Evolutionary conservation across 1,140 invertebrate species (phyloP).

Genomic region (Bombus vancouverensis): DNA sequence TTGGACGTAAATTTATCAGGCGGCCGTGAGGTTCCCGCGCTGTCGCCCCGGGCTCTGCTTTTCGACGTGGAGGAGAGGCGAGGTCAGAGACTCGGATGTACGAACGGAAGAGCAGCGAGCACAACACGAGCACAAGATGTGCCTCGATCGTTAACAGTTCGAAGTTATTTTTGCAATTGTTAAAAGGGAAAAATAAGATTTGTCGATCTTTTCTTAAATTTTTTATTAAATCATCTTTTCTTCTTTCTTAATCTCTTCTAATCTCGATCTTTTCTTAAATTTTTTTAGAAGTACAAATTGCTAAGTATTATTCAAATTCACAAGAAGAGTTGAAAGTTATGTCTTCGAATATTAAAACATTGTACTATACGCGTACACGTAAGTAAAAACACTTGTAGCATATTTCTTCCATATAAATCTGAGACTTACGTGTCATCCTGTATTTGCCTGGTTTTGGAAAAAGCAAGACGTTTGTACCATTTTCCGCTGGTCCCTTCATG

Average conservation of each 20-base stretch:
- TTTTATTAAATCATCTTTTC: too few species aligned
- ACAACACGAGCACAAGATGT: conserved; percentile 12
- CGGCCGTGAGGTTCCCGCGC: conserved; percentile 41
- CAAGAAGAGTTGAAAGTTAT: too few species aligned
- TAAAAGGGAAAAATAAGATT: neutral
- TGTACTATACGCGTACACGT: too few species aligned
- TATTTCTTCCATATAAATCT: too few species aligned
- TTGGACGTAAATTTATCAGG: conserved; percentile 53
- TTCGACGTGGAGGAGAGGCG: conserved; percentile 5
- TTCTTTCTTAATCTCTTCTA: too few species aligned
- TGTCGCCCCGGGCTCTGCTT: conserved; percentile 35
- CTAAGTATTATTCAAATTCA: neutral
- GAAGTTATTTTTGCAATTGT: neutral
- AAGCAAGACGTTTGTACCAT: neutral
- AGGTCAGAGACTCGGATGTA: neutral
- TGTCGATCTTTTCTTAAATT: neutral
- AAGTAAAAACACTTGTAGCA: too few species aligned
- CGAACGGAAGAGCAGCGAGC: neutral
- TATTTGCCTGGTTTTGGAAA: too few species aligned
- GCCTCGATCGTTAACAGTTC: neutral
- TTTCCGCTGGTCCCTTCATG: neutral
- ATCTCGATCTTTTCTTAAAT: too few species aligned
- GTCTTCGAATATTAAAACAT: too few species aligned
- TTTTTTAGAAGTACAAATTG: neutral
- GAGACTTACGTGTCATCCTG: too few species aligned